Evolutionary conservation across 2,113 vertebrate genomes (phyloP), one percentile per base, ranked within the genome.

Genomic region (Pimephales promelas): DNA sequence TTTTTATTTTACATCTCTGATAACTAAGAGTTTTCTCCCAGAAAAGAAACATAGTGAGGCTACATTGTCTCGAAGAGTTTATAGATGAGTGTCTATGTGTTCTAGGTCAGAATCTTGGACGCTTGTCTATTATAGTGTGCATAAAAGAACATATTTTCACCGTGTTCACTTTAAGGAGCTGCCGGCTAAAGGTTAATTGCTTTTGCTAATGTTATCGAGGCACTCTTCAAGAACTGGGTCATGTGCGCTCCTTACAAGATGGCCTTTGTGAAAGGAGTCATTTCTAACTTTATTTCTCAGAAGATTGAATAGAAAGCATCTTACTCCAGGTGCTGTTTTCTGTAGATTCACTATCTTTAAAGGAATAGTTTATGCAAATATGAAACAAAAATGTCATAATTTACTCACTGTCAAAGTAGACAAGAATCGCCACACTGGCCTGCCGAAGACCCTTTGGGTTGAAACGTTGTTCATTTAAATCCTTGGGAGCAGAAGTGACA

Each of bases 111-210:
- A 73, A 45, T 43, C 18, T 70, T 62, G 34, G 61, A 77, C 64
- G 40, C 57, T 83, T 82, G 57, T 59, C 24, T 62, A 36, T 45
- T 79, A 49, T 74, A 76, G 68, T 80, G 66, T 66, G 82, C 84
- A 83, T 62, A 36, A 82, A 81, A 82, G 22, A 47, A 56, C 28
- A 61, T 74, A 40, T 84, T 86, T 71, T 57, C 59, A 66, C 82
- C 28, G n/a, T 68, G 61, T 84, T 86, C 56, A 73, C 79, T 86
- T 84, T 78, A 86, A 72, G 40, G 70, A 83, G 87, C 87, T 86
- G 72, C 78, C 10, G 87, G 87, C 82, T 86, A 88, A 88, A 88
- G 87, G 87, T 88, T 88, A 88, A 88, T 88, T 88, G 87, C 82
- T 88, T 87, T 84, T 59, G 79, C 82, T 86, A 88, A 88, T 88